phyloP scores from a whole-genome alignment of 2,113 vertebrate genomes.

The Trogon surrucura region DNA sequence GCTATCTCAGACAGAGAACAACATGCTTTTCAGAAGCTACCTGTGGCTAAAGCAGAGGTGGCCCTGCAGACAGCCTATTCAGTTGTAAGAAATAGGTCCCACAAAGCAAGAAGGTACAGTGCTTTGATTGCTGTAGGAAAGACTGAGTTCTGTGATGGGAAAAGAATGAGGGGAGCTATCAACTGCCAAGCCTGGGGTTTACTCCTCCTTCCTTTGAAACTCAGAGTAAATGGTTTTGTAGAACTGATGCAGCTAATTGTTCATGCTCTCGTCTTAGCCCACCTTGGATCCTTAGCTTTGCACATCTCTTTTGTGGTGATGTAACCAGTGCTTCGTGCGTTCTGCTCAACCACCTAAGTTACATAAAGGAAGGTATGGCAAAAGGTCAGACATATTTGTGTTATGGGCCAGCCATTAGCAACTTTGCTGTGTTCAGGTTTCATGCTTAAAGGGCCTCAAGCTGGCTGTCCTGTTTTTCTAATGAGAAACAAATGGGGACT shows the following conservation, averaged over 20 bases:
- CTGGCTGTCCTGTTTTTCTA: background rate
- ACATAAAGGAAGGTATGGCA: background rate
- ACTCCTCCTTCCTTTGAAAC: background rate
- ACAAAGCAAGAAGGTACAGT: background rate
- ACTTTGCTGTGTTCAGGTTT: background rate
- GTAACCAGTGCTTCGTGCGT: rapidly evolving
- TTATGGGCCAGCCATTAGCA: background rate
- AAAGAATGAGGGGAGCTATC: background rate
- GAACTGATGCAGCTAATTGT: background rate
- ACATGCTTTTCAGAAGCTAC: background rate
- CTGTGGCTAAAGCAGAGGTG: background rate
- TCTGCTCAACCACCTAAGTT: background rate
- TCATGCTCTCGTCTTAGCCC: background rate
- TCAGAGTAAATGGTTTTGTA: background rate
- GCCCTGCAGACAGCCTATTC: background rate
- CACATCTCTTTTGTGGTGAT: background rate
- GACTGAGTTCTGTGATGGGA: background rate
- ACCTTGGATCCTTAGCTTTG: background rate
- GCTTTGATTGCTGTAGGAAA: background rate
- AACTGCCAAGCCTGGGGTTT: background rate
- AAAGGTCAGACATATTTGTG: background rate
- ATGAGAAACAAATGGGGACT: background rate
- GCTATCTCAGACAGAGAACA: background rate
- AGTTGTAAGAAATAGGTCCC: background rate
- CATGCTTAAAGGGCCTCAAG: rapidly evolving